phyloP scores from a whole-genome alignment of 2,888 invertebrate genomes.

The Sclerodermus sp. region DNA sequence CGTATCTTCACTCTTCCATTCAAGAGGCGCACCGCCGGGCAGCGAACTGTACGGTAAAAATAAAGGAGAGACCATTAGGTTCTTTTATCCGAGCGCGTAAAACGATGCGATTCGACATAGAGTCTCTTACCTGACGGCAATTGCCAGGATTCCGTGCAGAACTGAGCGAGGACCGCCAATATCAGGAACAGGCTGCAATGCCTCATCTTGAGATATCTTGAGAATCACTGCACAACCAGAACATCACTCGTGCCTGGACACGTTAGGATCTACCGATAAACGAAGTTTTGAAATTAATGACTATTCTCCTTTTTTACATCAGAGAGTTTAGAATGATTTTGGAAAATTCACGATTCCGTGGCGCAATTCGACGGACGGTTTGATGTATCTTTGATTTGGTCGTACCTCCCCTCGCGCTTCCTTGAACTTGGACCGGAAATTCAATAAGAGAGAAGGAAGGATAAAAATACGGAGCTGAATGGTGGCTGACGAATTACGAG shows the following conservation, averaged over 20 bases:
- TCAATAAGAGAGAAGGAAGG: background rate
- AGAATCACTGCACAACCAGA: background rate
- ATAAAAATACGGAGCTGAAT: conserved; percentile 19
- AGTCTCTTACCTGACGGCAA: background rate
- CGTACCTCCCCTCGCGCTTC: no score
- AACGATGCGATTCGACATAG: background rate
- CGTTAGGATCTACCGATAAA: background rate
- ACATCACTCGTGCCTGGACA: background rate
- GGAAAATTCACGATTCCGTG: no score
- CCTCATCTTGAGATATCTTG: background rate
- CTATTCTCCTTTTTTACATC: no score
- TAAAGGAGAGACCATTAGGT: background rate
- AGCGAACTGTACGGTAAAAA: conserved; percentile 37
- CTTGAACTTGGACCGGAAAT: no score
- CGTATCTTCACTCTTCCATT: conserved; percentile 61
- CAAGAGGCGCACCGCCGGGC: conserved; percentile 53
- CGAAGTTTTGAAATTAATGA: no score
- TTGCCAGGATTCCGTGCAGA: background rate
- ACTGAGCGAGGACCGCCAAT: conserved; percentile 4
- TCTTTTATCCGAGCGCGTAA: background rate
- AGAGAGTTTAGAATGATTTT: no score
- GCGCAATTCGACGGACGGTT: no score
- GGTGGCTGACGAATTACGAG: conserved; percentile 8
- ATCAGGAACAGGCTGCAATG: background rate
- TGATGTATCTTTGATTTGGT: no score